Evolutionary conservation across 2,113 vertebrate species (phyloP).

Genomic region (Erythrocebus patas): DNA sequence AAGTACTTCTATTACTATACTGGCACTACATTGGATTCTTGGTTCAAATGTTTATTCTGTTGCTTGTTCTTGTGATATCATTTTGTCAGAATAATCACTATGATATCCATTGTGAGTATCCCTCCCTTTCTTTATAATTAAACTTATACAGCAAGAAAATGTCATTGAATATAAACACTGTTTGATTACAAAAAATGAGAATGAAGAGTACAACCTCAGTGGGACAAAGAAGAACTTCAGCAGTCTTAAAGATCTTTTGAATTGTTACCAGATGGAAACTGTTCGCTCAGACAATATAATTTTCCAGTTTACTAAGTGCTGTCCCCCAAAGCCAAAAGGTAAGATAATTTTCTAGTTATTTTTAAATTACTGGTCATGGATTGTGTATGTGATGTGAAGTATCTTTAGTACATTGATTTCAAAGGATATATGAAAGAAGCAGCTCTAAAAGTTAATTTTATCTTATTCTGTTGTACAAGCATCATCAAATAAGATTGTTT

Average conservation of each 20-base stretch:
- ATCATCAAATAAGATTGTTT: background rate
- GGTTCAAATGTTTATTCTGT: background rate
- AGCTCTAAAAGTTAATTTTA: background rate
- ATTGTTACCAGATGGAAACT: slow-evolving; percentile 97
- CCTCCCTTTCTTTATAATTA: slow-evolving; percentile 56
- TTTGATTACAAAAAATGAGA: slow-evolving; percentile 91
- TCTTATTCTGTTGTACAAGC: background rate
- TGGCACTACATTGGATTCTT: background rate
- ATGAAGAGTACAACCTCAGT: slow-evolving; percentile 91
- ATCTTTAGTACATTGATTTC: slow-evolving; percentile 11
- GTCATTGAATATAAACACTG: slow-evolving; percentile 94
- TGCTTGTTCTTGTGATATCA: slow-evolving; percentile 3
- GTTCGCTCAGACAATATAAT: slow-evolving; percentile 95
- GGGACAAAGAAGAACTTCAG: slow-evolving; percentile 93
- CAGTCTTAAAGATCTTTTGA: slow-evolving; percentile 92
- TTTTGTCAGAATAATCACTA: slow-evolving; percentile 36
- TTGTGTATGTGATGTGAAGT: background rate
- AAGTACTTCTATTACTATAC: background rate
- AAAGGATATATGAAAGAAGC: slow-evolving; percentile 24
- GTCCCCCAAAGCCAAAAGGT: slow-evolving; percentile 94
- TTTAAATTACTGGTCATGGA: background rate
- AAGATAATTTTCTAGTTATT: slow-evolving; percentile 53
- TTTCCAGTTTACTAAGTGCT: slow-evolving; percentile 96
- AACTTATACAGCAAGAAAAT: slow-evolving; percentile 83
- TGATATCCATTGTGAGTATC: slow-evolving; percentile 32